These are phyloP conservation scores for Trypoxylus dichotomus DNA, from an alignment of 1,140 invertebrate species.

Conservation along the genomic window DNA sequence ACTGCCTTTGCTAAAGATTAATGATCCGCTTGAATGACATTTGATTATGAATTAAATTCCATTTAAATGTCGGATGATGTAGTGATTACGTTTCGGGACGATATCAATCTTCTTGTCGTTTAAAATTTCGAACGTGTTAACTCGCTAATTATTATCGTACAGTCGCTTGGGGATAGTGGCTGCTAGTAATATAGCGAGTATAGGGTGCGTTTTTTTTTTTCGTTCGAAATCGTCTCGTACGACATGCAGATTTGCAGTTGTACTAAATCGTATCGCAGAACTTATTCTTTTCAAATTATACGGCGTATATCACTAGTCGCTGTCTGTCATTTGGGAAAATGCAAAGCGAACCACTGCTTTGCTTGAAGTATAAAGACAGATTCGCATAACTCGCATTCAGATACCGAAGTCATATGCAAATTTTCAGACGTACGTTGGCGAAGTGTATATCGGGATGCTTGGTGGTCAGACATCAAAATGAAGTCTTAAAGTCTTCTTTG, in stretches of 20 bases:
- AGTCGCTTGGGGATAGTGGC: too few species aligned
- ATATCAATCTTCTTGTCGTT: slow-evolving; percentile 30
- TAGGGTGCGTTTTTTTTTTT: too few species aligned
- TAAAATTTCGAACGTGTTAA: neutral
- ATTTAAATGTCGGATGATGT: slow-evolving; percentile 34
- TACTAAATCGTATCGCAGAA: neutral
- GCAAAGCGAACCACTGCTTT: neutral
- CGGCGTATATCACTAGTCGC: neutral
- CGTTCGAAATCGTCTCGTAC: neutral
- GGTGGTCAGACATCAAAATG: slow-evolving; percentile 46
- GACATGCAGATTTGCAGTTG: neutral
- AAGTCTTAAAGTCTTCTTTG: slow-evolving; percentile 40
- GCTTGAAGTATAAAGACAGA: slow-evolving; percentile 20
- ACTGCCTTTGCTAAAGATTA: slow-evolving; percentile 38
- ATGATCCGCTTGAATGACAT: slow-evolving; percentile 39
- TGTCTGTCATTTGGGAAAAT: neutral
- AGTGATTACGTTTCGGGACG: slow-evolving; percentile 28
- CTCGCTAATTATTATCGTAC: neutral
- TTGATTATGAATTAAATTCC: slow-evolving; percentile 42
- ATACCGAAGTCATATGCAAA: slow-evolving; percentile 25
- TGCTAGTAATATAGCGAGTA: too few species aligned
- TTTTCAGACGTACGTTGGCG: slow-evolving; percentile 3
- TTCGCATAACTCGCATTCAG: slow-evolving; percentile 20
- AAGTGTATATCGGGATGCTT: slow-evolving; percentile 32
- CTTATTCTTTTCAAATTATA: neutral